Evolutionary conservation across 2,113 vertebrate genomes (phyloP), one percentile per base, ranked within the genome.

Genomic region (Taurulus bubalis): DNA sequence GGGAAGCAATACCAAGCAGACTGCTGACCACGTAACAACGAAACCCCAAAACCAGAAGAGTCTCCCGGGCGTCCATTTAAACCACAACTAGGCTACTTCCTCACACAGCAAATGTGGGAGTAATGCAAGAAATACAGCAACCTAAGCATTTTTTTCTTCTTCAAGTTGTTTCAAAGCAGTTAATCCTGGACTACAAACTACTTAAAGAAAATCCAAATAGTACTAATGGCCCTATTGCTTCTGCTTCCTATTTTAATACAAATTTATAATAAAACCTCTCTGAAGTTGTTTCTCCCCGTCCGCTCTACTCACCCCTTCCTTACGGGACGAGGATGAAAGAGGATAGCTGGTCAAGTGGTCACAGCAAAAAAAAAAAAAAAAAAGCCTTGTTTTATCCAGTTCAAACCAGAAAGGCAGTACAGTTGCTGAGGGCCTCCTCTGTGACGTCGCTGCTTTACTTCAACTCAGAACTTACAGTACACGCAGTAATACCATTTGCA

Each of bases 311-410:
- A 11, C 1, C 51, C 30, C 38, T 62, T 42, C 36, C 40, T 49
- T 65, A 71, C 56, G 75, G 62, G 65, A 65, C 26, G 47, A 36
- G 24, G 30, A 58, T 76, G 47, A 87, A 79, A 81, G 67, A 53
- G 55, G 59, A 80, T 60, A 79, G 74, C 70, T 84, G 40, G 15
- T 62, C 20, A 75, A 80, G 63, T 30, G 16, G 40, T 70, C 32
- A 83, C 49, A 51, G 15, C 14, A 22, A 47, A 0, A 49, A 49
- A 7, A 47, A 18, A 45, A 45, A 16, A 45, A 69, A 55, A 62
- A 83, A 71, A 78, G 49, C 59, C 66, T 84, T 82, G 85, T 89
- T 85, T 81, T 32, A 86, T 91, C 86, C 82, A 72, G 85, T 84
- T 87, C 34, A 80, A 90, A 90, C 86, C 81, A 84, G 89, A 85